Evolutionary conservation across 2,797 vertebrate genomes (phyloP).

Genomic region (Danio tinwini): DNA sequence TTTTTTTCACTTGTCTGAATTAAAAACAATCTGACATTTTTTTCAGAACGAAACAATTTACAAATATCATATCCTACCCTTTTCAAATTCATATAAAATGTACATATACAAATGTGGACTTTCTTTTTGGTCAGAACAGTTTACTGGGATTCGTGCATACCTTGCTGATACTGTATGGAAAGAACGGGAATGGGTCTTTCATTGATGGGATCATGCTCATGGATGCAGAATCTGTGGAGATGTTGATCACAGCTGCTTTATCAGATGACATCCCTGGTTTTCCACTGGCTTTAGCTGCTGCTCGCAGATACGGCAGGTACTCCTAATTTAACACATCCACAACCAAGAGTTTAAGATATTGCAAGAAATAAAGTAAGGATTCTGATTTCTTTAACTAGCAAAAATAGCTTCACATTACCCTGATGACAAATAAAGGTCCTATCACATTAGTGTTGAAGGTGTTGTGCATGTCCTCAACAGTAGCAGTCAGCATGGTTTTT

Average conservation of each 20-base stretch:
- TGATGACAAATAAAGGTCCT: constrained; percentile 59
- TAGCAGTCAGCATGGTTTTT: constrained; percentile 49
- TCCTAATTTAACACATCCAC: constrained; percentile 60
- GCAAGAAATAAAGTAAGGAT: neutral
- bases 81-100: neutral
- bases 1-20: no score
- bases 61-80: no score
- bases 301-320: constrained; percentile 73
- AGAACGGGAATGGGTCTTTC: constrained; percentile 42
- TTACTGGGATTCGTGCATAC: constrained; percentile 49
- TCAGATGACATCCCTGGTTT: constrained; percentile 71
- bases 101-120: no score
- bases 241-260: constrained; percentile 76
- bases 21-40: no score
- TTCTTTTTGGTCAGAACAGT: no score
- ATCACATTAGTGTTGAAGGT: constrained; percentile 54
- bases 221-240: constrained; percentile 67
- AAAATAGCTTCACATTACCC: constrained; percentile 50
- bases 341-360: no score
- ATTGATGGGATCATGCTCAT: constrained; percentile 21
- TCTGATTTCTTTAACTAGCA: neutral
- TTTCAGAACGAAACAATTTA: no score
- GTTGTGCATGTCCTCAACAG: constrained; percentile 60
- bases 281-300: constrained; percentile 66
- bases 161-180: constrained; percentile 76